These are phyloP conservation scores for Lepus townsendii DNA, from an alignment of 2,797 vertebrate genomes.

Conservation along the genomic window DNA sequence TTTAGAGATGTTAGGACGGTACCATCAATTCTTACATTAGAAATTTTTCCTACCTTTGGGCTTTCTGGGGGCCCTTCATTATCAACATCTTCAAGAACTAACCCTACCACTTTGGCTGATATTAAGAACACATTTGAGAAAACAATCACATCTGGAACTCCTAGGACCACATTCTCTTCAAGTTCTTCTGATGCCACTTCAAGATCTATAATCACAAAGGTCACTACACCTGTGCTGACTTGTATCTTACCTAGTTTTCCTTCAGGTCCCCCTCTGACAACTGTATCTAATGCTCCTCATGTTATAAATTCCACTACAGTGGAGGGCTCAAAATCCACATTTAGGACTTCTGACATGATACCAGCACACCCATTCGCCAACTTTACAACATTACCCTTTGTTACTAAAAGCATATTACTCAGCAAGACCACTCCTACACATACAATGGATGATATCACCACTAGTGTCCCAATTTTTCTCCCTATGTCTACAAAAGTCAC, in stretches of 20 bases:
- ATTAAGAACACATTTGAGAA: constrained; percentile 50
- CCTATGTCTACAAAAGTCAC: constrained; percentile 6
- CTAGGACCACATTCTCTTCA: background rate
- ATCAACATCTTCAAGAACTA: constrained; percentile 56
- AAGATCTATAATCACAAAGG: constrained; percentile 40
- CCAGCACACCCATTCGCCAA: background rate
- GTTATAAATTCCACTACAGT: background rate
- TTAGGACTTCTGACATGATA: constrained; percentile 33
- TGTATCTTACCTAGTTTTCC: constrained; percentile 41
- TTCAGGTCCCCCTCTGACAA: background rate
- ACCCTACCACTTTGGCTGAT: constrained; percentile 2
- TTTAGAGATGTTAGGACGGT: constrained; percentile 32
- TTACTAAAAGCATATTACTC: background rate
- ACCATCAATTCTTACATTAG: constrained; percentile 26
- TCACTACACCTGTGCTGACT: background rate
- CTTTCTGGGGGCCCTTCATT: constrained; percentile 57
- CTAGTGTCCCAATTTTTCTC: constrained; percentile 29
- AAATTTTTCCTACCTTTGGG: constrained; percentile 25
- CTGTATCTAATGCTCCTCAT: constrained; percentile 7
- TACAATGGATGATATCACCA: background rate
- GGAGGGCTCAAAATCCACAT: constrained; percentile 34
- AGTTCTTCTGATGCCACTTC: constrained; percentile 12
- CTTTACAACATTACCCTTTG: constrained; percentile 19
- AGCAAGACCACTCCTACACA: background rate
- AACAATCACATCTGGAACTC: background rate